Percentiles rank a stretch among this genome's conserved stretches.
Conservation (phyloP, 2,113 vertebrate species). For the Anas platyrhynchos region DNA sequence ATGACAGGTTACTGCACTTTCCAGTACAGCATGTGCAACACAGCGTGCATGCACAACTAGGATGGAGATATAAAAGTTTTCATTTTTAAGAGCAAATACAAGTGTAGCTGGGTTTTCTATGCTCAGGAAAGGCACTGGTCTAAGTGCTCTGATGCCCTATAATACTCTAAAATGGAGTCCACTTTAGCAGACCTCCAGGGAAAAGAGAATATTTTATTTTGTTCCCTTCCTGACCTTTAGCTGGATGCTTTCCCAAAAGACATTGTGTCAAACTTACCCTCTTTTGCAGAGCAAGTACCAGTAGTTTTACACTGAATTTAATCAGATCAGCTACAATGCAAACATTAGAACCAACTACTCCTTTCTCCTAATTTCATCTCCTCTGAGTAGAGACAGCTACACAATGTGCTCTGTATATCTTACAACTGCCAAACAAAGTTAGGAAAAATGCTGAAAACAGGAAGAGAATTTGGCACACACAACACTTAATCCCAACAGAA, state of each 20-base stretch:
- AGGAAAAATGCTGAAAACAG: constrained; percentile 23
- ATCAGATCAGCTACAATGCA: background rate
- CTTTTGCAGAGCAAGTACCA: background rate
- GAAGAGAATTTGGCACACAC: constrained; percentile 26
- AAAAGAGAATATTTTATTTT: background rate
- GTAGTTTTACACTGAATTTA: background rate
- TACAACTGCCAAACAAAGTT: background rate
- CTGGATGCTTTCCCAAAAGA: background rate
- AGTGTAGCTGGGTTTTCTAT: background rate
- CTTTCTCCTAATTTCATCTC: background rate
- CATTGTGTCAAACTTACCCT: background rate
- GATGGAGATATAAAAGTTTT: background rate
- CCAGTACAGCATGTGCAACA: background rate
- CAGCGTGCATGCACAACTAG: background rate
- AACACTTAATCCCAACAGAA: constrained; percentile 18
- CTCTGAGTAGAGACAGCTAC: background rate
- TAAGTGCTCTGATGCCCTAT: background rate
- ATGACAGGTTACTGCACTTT: background rate
- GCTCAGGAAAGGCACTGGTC: background rate
- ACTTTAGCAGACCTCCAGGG: background rate
- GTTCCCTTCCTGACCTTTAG: background rate
- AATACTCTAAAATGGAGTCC: background rate
- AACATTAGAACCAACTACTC: background rate
- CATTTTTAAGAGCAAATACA: background rate
- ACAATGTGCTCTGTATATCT: background rate